These are phyloP conservation scores for Anoplopoma fimbria DNA, from an alignment of 2,113 vertebrate species.

Conservation along the genomic window DNA sequence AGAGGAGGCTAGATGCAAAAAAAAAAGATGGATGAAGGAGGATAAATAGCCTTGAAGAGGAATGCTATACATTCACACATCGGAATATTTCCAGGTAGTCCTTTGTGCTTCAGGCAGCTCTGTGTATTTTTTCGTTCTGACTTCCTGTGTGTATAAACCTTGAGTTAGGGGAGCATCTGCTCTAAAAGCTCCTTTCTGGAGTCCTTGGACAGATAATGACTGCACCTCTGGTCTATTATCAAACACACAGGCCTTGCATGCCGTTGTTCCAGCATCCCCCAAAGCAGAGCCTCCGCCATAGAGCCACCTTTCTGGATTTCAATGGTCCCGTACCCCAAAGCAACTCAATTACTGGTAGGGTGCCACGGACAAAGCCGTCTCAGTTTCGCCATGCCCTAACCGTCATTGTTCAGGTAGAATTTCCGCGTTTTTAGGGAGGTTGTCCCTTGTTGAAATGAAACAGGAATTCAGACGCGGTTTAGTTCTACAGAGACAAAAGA, in stretches of 20 bases:
- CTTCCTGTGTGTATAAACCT: constrained; percentile 57
- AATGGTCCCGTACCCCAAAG: constrained; percentile 36
- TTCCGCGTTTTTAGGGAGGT: constrained; percentile 29
- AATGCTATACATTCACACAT: not conserved
- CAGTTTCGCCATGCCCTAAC: constrained; percentile 50
- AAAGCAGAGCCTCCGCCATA: constrained; percentile 56
- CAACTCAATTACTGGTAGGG: constrained; percentile 79
- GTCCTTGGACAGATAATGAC: constrained; percentile 75
- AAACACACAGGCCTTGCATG: constrained; percentile 46
- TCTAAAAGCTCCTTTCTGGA: constrained; percentile 60
- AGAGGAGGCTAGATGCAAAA: constrained; percentile 11
- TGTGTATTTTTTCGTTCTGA: constrained; percentile 40
- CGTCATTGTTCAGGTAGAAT: constrained; percentile 68
- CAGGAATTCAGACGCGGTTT: constrained; percentile 44
- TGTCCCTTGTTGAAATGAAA: constrained; percentile 53
- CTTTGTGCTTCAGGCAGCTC: constrained; percentile 36
- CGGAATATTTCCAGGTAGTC: constrained; percentile 35
- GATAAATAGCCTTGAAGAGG: constrained; percentile 25
- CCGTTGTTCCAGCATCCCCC: constrained; percentile 52
- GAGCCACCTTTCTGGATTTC: constrained; percentile 47
- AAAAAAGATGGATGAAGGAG: constrained; percentile 6
- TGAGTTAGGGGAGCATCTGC: constrained; percentile 66
- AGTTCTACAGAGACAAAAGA: constrained; percentile 36
- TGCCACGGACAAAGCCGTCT: constrained; percentile 69
- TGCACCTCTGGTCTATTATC: constrained; percentile 66